phyloP scores from a whole-genome alignment of 2,888 invertebrate species.

The Aleiodes alternator region DNA sequence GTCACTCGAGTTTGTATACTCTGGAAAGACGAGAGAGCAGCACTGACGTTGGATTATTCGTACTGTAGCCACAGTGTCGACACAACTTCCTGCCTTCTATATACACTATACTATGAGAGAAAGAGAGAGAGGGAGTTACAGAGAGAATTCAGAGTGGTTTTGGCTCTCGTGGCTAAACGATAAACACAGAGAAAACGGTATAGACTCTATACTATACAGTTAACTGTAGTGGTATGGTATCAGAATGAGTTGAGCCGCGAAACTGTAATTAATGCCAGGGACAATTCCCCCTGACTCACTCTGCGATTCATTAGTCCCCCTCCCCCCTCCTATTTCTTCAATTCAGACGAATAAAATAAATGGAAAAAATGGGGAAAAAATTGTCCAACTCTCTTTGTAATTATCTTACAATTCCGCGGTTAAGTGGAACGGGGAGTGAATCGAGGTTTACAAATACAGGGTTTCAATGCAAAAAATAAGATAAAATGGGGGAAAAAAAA shows the following conservation, averaged over 20 bases:
- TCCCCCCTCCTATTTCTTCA: too few relatives aligned
- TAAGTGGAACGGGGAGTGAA: slow-evolving; percentile 15
- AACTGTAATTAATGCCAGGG: slow-evolving; percentile 28
- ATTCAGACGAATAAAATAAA: too few relatives aligned
- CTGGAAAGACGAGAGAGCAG: slow-evolving; percentile 8
- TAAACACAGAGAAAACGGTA: slow-evolving; percentile 30
- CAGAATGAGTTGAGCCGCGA: slow-evolving; percentile 17
- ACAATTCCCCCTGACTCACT: slow-evolving; percentile 23
- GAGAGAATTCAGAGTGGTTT: slow-evolving; percentile 31
- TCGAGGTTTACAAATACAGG: slow-evolving; percentile 22
- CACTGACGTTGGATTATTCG: neutral
- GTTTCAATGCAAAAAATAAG: neutral
- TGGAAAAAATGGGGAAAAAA: too few relatives aligned
- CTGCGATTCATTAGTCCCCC: slow-evolving; percentile 12
- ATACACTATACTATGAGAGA: neutral
- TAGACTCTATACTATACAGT: too few relatives aligned
- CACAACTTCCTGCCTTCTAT: slow-evolving; percentile 36
- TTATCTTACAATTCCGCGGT: slow-evolving; percentile 22
- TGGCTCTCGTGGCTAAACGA: slow-evolving; percentile 32
- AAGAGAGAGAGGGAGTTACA: neutral
- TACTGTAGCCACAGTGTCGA: slow-evolving; percentile 32
- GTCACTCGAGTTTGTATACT: slow-evolving; percentile 14
- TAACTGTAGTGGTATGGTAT: slow-evolving; percentile 29
- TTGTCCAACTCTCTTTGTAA: slow-evolving; percentile 2
- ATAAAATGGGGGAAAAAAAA: neutral